A percentile compares a stretch with the other conserved stretches of the same genome.
Conservation (phyloP, 2,113 vertebrate species). For the Oncorhynchus tshawytscha region DNA sequence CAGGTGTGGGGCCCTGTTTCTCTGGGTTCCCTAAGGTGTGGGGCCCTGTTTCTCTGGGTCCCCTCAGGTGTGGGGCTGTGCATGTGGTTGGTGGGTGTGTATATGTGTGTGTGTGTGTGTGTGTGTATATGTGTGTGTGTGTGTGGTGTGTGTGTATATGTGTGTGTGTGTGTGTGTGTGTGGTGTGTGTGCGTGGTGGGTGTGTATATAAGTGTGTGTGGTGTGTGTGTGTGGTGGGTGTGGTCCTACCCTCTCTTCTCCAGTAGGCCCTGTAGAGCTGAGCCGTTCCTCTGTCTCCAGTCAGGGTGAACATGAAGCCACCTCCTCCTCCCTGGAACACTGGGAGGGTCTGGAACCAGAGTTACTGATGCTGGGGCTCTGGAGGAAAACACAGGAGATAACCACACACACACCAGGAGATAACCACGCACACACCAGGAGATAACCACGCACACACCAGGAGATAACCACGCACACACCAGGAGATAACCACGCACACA, state of each 20-base stretch:
- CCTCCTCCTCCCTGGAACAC: conserved; percentile 66
- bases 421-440: background rate
- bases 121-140: no score
- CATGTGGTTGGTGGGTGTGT: no score
- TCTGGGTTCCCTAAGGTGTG: no score
- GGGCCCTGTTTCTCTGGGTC: no score
- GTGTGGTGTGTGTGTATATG: no score
- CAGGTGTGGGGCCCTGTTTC: no score
- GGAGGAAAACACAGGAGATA: conserved; percentile 13
- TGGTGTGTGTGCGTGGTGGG: no score
- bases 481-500: no score
- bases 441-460: conserved; percentile 2
- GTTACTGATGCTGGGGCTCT: conserved; percentile 77
- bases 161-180: no score
- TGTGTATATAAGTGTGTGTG: no score
- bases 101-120: no score
- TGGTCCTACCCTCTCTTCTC: conserved; percentile 70
- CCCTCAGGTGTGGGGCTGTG: no score
- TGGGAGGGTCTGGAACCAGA: conserved; percentile 63
- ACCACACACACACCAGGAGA: conserved; percentile 7
- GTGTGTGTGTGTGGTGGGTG: background rate
- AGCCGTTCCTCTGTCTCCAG: conserved; percentile 76
- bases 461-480: conserved; percentile 21
- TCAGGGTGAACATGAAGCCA: conserved; percentile 83
- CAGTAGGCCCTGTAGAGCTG: conserved; percentile 81